These are phyloP conservation scores for Tineola bisselliella DNA, from an alignment of 2,888 invertebrate genomes.

Conservation along the genomic window DNA sequence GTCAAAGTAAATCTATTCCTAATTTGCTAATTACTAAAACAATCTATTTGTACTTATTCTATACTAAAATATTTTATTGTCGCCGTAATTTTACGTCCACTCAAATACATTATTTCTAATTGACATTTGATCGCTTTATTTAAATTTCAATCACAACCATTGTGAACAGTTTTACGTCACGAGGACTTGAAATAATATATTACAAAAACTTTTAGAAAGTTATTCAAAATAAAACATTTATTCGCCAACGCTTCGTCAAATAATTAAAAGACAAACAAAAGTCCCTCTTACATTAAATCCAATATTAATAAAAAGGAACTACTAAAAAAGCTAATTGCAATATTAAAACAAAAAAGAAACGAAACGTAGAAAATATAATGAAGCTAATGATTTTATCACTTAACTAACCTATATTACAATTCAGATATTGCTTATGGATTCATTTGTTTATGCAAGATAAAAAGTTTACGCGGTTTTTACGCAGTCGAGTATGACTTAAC, in stretches of 20 bases:
- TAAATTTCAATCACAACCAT: slow-evolving; percentile 7
- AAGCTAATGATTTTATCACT: neutral
- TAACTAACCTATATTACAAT: neutral
- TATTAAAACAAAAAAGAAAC: neutral
- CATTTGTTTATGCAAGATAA: too few species aligned
- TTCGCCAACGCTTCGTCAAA: neutral
- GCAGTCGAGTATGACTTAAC: neutral
- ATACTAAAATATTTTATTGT: neutral
- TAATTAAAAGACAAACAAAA: neutral
- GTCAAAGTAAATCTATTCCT: neutral
- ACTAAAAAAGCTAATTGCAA: neutral
- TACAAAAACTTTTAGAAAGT: neutral
- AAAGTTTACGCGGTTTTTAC: too few species aligned
- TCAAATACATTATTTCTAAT: neutral
- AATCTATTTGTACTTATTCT: neutral
- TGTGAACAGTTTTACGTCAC: neutral
- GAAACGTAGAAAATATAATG: neutral
- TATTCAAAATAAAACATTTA: neutral
- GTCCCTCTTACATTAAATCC: too few species aligned
- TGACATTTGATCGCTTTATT: neutral
- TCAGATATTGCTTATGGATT: too few species aligned
- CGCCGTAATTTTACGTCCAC: neutral
- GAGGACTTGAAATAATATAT: neutral
- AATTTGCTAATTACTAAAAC: neutral
- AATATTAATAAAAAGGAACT: neutral